phyloP scores from a whole-genome alignment of 1,140 invertebrate species.

The Teleopsis dalmanni region DNA sequence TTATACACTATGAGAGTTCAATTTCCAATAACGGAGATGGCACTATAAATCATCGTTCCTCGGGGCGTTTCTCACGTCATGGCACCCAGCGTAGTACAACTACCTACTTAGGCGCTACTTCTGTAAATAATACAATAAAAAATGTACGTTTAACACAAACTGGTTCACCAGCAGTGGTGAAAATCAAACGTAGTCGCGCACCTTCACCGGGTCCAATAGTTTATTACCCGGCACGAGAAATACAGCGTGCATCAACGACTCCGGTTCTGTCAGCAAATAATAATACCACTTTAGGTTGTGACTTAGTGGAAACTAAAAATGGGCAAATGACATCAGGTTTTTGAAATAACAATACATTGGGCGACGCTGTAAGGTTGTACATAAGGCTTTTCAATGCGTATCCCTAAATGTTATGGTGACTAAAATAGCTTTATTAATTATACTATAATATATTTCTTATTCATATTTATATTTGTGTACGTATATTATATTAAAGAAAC shows the following conservation, averaged over 20 bases:
- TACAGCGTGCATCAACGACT: conserved; percentile 29
- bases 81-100: conserved; percentile 50
- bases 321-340: conserved; percentile 35
- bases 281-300: conserved; percentile 32
- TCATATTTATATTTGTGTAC: too few relatives aligned
- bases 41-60: conserved; percentile 51
- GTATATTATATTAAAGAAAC: too few relatives aligned
- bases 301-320: conserved; percentile 25
- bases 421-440: too few relatives aligned
- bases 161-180: conserved; percentile 28
- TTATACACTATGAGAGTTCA: conserved; percentile 71
- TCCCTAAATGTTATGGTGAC: too few relatives aligned
- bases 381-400: too few relatives aligned
- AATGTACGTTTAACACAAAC: conserved; percentile 31
- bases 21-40: conserved; percentile 67
- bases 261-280: conserved; percentile 30
- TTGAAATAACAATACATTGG: too few relatives aligned
- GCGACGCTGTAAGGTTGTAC: too few relatives aligned
- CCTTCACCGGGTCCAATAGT: conserved; percentile 57
- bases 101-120: conserved; percentile 34
- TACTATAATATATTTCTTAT: too few relatives aligned
- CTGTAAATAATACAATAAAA: conserved; percentile 42
- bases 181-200: conserved; percentile 38
- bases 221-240: conserved; percentile 54
- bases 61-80: conserved; percentile 57